These are phyloP conservation scores for Hemiprocne comata DNA, from an alignment of 2,113 vertebrate species.

Conservation along the genomic window DNA sequence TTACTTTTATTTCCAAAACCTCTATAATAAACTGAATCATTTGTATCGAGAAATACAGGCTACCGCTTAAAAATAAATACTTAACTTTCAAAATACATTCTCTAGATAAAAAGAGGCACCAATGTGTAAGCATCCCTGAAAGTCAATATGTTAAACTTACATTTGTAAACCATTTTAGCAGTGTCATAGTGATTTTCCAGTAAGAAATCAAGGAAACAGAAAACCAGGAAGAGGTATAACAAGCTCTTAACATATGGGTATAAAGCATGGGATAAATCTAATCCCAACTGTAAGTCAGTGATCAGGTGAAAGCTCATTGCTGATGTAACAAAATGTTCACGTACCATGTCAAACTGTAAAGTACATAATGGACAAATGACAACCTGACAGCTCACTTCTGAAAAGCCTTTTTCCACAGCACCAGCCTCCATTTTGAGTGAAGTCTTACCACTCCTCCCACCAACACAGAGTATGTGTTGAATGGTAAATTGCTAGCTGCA, in stretches of 20 bases:
- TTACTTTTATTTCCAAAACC: neutral
- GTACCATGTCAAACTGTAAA: neutral
- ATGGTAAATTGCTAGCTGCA: neutral
- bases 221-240: neutral
- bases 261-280: neutral
- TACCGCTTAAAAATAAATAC: neutral
- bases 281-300: neutral
- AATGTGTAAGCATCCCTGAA: neutral
- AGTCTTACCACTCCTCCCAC: conserved; percentile 30
- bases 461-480: neutral
- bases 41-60: neutral
- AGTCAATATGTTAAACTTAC: neutral
- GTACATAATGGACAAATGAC: neutral
- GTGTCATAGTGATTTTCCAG: neutral
- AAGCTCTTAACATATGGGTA: neutral
- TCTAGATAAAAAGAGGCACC: neutral
- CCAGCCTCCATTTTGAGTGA: conserved; percentile 5
- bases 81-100: neutral
- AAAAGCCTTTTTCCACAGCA: neutral
- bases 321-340: neutral
- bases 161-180: neutral
- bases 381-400: neutral
- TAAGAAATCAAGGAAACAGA: neutral
- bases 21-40: neutral
- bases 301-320: neutral